Evolutionary conservation across 2,113 vertebrate species (phyloP).

Genomic region (Callospermophilus lateralis): DNA sequence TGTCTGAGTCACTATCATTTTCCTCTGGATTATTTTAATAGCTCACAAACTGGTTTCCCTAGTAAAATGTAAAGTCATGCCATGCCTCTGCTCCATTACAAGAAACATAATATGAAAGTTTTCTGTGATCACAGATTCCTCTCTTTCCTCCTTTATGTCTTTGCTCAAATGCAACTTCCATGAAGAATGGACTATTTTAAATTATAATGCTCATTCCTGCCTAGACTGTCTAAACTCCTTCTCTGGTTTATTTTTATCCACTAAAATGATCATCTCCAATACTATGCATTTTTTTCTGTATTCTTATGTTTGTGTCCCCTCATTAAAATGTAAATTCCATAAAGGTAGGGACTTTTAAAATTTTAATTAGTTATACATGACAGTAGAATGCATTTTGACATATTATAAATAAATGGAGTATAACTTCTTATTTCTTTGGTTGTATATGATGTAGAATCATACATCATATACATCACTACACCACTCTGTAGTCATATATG

Average conservation of each 20-base stretch:
- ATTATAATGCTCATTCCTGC: conserved; percentile 37
- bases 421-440: too few species aligned
- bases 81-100: background rate
- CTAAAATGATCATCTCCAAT: background rate
- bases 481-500: too few species aligned
- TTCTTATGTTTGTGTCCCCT: background rate
- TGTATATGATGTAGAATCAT: too few species aligned
- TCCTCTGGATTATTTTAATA: background rate
- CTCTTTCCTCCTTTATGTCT: background rate
- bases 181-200: conserved; percentile 19
- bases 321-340: conserved; percentile 14
- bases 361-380: too few species aligned
- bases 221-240: background rate
- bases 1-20: conserved; percentile 12
- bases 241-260: conserved; percentile 48
- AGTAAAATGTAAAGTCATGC: background rate
- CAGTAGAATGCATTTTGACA: too few species aligned
- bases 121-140: background rate
- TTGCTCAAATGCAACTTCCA: background rate
- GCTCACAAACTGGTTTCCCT: background rate
- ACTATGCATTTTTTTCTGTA: conserved; percentile 10
- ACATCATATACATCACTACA: too few species aligned
- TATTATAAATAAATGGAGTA: too few species aligned
- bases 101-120: background rate
- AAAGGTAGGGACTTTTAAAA: background rate